Conservation (phyloP, 1,140 invertebrate genomes). For the Pachyrhynchus sulphureomaculatus region DNA sequence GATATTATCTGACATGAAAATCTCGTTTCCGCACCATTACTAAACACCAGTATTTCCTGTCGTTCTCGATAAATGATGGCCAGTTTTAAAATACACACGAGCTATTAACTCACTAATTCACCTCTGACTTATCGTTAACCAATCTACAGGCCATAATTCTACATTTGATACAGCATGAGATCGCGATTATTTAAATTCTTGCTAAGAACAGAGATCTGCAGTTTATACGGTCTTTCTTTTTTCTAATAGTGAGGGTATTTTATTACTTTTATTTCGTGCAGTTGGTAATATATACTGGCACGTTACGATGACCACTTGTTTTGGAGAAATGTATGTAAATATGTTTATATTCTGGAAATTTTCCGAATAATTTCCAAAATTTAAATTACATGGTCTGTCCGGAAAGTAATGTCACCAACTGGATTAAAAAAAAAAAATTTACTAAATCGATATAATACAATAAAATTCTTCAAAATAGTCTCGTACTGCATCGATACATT, state of each 20-base stretch:
- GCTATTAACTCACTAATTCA: slow-evolving; percentile 10
- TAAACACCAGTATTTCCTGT: slow-evolving; percentile 2
- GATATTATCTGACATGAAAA: slow-evolving; percentile 2
- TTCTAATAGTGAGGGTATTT: neutral
- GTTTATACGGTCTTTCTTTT: neutral
- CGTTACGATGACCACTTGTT: too few species aligned
- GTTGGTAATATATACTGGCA: neutral
- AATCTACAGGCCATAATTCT: slow-evolving; percentile 5
- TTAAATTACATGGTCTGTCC: too few species aligned
- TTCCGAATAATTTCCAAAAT: too few species aligned
- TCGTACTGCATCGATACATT: too few species aligned
- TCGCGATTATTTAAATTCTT: slow-evolving; percentile 6
- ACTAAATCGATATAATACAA: too few species aligned
- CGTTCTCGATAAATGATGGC: neutral
- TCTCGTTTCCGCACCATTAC: slow-evolving; percentile 5
- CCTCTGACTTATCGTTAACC: slow-evolving; percentile 3
- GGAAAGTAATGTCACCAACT: too few species aligned
- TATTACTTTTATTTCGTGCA: slow-evolving; percentile 1
- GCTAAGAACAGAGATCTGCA: neutral
- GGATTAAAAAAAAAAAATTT: too few species aligned
- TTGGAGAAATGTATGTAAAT: too few species aligned
- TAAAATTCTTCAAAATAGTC: too few species aligned
- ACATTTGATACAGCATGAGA: slow-evolving; percentile 1
- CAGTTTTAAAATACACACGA: slow-evolving; percentile 2
- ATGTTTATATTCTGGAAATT: too few species aligned